Evolutionary conservation across 2,888 invertebrate genomes (phyloP).

Genomic region (Drosophila anomalata): DNA sequence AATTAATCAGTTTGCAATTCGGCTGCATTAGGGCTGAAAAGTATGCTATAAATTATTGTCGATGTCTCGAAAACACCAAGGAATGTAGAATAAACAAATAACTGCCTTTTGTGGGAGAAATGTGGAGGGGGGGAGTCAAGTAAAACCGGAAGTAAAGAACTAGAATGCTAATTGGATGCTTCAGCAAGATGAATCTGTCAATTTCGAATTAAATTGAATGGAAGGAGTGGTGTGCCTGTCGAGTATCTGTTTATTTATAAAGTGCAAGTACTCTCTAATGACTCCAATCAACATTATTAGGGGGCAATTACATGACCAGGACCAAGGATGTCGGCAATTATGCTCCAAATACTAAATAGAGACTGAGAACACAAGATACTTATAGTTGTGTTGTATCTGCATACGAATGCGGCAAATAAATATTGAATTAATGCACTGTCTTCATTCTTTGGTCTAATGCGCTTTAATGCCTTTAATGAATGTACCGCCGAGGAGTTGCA

Average conservation of each 20-base stretch:
- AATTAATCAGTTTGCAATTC: constrained; percentile 20
- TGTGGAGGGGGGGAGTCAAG: too few species aligned
- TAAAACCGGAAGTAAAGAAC: not conserved
- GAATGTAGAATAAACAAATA: not conserved
- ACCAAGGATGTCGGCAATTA: constrained; percentile 32
- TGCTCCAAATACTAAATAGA: not conserved
- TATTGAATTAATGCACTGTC: constrained; percentile 26
- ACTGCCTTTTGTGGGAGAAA: not conserved
- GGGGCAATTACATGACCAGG: constrained; percentile 26
- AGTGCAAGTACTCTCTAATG: constrained; percentile 25
- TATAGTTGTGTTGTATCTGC: not conserved
- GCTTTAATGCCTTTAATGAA: constrained; percentile 51
- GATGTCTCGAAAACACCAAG: not conserved
- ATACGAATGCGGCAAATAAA: constrained; percentile 17
- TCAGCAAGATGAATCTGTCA: constrained; percentile 6
- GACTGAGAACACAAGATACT: not conserved
- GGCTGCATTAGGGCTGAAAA: constrained; percentile 17
- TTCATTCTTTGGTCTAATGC: constrained; percentile 33
- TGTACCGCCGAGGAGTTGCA: constrained; percentile 7
- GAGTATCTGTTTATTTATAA: constrained; percentile 4
- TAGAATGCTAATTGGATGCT: constrained; percentile 12
- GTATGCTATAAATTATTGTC: constrained; percentile 24
- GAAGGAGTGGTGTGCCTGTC: not conserved
- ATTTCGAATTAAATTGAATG: not conserved
- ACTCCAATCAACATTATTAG: constrained; percentile 40